A percentile compares a stretch with the other conserved stretches of the same genome.
Conservation (phyloP, 2,797 vertebrate genomes). For the Apogon talboti region DNA sequence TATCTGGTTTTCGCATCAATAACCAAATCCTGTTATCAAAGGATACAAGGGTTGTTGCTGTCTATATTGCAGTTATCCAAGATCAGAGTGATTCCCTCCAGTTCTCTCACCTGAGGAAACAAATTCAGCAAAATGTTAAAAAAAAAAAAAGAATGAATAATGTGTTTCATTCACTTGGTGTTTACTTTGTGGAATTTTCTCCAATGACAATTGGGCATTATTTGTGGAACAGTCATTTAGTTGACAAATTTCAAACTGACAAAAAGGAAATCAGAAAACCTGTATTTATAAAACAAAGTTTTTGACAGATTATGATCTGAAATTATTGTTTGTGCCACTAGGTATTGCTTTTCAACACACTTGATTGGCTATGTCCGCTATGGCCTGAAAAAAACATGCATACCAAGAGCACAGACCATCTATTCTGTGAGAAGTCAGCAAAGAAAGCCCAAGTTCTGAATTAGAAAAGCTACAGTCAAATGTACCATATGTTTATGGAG, state of each 20-base stretch:
- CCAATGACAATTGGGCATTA: background rate
- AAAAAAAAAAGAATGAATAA: background rate
- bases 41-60: constrained; percentile 99
- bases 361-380: background rate
- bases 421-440: background rate
- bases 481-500: background rate
- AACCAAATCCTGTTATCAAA: constrained; percentile 64
- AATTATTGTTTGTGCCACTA: background rate
- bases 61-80: constrained; percentile 95
- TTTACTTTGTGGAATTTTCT: background rate
- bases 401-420: background rate
- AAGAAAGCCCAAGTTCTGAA: background rate
- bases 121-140: background rate
- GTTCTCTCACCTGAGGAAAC: constrained; percentile 87
- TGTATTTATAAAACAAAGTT: background rate
- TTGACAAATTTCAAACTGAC: background rate
- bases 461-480: background rate
- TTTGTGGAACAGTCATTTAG: background rate
- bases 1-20: constrained; percentile 9
- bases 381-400: background rate
- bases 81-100: constrained; percentile 93
- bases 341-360: background rate
- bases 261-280: background rate
- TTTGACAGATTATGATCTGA: background rate
- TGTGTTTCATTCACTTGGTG: background rate